Conservation (phyloP, 2,797 vertebrate species). For the Hydrolagus colliei region DNA sequence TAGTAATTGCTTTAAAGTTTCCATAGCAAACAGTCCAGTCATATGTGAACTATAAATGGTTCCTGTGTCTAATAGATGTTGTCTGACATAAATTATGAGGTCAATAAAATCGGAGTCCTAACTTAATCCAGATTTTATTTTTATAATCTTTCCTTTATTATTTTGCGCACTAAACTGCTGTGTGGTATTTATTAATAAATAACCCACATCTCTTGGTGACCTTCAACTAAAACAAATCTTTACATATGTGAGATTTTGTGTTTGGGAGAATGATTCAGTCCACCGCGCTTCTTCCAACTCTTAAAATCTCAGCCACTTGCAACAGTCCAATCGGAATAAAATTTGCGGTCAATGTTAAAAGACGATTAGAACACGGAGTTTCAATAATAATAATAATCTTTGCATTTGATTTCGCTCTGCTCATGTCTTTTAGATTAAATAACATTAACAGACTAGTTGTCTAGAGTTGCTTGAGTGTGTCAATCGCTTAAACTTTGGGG, state of each 20-base stretch:
- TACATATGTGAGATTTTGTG: not conserved
- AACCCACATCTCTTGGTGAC: not conserved
- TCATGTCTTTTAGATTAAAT: not conserved
- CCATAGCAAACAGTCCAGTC: not conserved
- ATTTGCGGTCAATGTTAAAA: not conserved
- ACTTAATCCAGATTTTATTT: not conserved
- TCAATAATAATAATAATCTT: too few relatives aligned
- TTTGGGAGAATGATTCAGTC: not conserved
- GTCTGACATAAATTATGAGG: slow-evolving; percentile 9
- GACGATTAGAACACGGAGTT: not conserved
- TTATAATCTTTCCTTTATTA: not conserved
- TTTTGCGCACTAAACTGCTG: not conserved
- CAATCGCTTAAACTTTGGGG: not conserved
- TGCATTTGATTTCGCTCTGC: too few relatives aligned
- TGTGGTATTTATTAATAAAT: not conserved
- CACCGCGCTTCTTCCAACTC: not conserved
- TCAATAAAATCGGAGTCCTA: not conserved
- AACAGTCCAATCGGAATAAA: not conserved
- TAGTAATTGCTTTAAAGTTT: not conserved
- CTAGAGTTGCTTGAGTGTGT: slow-evolving; percentile 8
- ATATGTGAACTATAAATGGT: not conserved
- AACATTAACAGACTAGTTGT: not conserved
- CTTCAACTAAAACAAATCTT: not conserved
- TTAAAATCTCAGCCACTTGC: not conserved
- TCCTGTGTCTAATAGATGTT: not conserved